Evolutionary conservation across 92 coral and sea anemone species (phyloP).

Genomic region (Siderastrea siderea): DNA sequence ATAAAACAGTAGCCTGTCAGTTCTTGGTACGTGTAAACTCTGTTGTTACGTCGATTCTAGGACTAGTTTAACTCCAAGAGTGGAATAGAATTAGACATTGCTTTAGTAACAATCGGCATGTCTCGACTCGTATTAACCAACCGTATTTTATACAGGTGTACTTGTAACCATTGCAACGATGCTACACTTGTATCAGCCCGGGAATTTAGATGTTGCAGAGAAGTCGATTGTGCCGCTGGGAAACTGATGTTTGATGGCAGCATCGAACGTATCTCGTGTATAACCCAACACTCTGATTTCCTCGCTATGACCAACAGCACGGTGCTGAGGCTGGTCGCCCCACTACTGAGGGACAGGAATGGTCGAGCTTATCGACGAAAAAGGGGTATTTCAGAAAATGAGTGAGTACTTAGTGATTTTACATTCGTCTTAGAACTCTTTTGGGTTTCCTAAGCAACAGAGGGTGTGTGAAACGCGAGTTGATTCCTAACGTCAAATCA

Average conservation of each 20-base stretch:
- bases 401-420: conserved; percentile 16
- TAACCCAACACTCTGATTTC: conserved; percentile 34
- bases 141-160: conserved; percentile 32
- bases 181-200: conserved; percentile 22
- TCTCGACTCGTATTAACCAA: not conserved
- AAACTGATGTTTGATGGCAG: conserved; percentile 56
- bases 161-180: conserved; percentile 37
- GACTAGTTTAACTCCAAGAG: no score
- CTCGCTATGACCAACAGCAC: conserved; percentile 41
- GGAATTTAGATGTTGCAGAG: conserved; percentile 43
- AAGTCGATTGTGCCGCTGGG: conserved; percentile 32
- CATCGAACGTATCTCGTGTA: conserved; percentile 33
- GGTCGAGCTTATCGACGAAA: conserved; percentile 41
- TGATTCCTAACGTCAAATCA: conserved; percentile 1
- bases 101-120: no score
- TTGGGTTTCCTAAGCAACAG: conserved; percentile 14
- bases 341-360: conserved; percentile 36
- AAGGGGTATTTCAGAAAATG: conserved; percentile 39
- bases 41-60: not conserved
- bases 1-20: conserved; percentile 41
- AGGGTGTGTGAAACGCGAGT: conserved; percentile 4
- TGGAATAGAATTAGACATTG: no score
- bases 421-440: not conserved
- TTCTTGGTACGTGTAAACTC: conserved; percentile 12
- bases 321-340: conserved; percentile 36